phyloP scores from a whole-genome alignment of 2,888 invertebrate genomes.

The Allolobophora icterica region DNA sequence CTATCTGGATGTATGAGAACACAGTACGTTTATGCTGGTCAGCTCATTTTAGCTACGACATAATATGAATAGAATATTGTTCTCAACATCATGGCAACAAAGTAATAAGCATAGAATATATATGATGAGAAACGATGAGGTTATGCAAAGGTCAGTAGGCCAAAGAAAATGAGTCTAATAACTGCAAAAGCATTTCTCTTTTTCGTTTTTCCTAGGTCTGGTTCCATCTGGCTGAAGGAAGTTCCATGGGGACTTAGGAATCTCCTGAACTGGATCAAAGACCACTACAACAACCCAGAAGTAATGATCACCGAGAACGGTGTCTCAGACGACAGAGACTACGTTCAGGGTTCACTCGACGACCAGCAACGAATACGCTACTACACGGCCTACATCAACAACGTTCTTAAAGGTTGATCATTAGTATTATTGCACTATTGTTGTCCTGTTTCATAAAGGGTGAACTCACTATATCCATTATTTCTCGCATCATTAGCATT shows the following conservation, averaged over 20 bases:
- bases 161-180: too few relatives aligned
- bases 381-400: conserved; percentile 57
- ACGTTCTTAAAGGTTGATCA: conserved; percentile 60
- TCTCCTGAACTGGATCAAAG: conserved; percentile 46
- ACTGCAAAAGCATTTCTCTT: background rate
- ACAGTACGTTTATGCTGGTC: too few relatives aligned
- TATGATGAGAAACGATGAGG: too few relatives aligned
- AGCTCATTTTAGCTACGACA: too few relatives aligned
- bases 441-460: background rate
- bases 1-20: too few relatives aligned
- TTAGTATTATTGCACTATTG: background rate
- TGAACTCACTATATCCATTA: background rate
- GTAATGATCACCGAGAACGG: conserved; percentile 50
- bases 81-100: too few relatives aligned
- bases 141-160: too few relatives aligned
- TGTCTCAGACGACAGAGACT: conserved; percentile 48
- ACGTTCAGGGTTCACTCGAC: conserved; percentile 48
- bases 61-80: too few relatives aligned
- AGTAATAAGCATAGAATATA: too few relatives aligned
- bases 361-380: conserved; percentile 57
- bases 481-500: too few relatives aligned
- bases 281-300: conserved; percentile 44
- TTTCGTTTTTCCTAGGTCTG: conserved; percentile 5
- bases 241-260: conserved; percentile 46
- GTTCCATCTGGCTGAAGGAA: conserved; percentile 44